phyloP scores from a whole-genome alignment of 2,797 vertebrate species.

The Danio tinwini region DNA sequence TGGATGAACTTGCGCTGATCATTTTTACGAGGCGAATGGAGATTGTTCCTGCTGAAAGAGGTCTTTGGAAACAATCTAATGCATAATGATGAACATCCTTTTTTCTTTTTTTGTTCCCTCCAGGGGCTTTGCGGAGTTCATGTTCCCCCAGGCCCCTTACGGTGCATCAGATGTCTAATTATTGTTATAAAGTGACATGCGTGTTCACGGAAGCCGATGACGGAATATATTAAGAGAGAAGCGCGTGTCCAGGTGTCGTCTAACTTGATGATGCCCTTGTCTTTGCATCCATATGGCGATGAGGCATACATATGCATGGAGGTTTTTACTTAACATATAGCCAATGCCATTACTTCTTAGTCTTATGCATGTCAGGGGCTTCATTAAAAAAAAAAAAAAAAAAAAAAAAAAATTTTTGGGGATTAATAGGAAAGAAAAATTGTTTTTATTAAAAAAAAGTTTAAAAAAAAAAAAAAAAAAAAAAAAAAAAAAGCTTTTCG shows the following conservation, averaged over 20 bases:
- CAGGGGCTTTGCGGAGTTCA: constrained; percentile 12
- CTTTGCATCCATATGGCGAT: constrained; percentile 70
- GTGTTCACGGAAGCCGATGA: constrained; percentile 71
- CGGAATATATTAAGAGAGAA: constrained; percentile 71
- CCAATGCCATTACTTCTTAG: background rate
- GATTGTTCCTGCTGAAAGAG: constrained; percentile 35
- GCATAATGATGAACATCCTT: constrained; percentile 48
- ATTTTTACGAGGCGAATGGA: constrained; percentile 46
- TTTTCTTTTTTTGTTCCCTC: constrained; percentile 21
- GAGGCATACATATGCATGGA: constrained; percentile 74
- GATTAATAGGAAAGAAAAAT: too few relatives aligned
- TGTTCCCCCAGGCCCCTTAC: constrained; percentile 50
- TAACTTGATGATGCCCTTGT: constrained; percentile 71
- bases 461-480: too few relatives aligned
- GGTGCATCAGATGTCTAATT: constrained; percentile 53
- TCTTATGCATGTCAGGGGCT: constrained; percentile 51
- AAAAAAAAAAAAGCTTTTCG: background rate
- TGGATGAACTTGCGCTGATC: constrained; percentile 40
- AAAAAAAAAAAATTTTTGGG: background rate
- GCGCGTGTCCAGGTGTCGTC: constrained; percentile 67
- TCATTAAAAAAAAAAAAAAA: too few relatives aligned
- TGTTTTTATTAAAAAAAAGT: too few relatives aligned
- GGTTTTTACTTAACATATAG: background rate
- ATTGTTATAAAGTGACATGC: constrained; percentile 50
- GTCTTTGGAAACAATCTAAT: constrained; percentile 43